Evolutionary conservation across 2,888 invertebrate species (phyloP).

Genomic region (Periphyllus acericola): DNA sequence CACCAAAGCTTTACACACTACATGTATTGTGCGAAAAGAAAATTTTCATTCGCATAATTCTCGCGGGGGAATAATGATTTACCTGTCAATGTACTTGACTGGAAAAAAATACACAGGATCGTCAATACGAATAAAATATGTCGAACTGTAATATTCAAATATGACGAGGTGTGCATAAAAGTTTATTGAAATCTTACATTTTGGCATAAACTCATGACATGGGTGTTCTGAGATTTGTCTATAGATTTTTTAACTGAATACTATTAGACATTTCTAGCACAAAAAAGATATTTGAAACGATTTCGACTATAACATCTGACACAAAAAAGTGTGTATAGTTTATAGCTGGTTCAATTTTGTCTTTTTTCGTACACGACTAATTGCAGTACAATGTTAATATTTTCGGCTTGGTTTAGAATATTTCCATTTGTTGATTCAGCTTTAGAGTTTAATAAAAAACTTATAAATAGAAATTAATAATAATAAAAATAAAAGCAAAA

Average conservation of each 20-base stretch:
- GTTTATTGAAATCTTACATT: conserved; percentile 49
- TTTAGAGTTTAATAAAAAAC: no score
- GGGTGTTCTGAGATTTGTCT: conserved; percentile 32
- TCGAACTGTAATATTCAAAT: conserved; percentile 49
- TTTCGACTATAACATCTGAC: not conserved
- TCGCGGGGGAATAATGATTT: conserved; percentile 44
- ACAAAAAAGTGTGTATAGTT: no score
- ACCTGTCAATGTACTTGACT: conserved; percentile 32
- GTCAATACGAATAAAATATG: conserved; percentile 43
- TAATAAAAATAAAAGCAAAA: no score
- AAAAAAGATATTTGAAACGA: not conserved
- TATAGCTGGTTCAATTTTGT: no score
- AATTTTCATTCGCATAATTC: conserved; percentile 17
- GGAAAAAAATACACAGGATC: not conserved
- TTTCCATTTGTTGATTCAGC: no score
- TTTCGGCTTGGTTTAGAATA: no score
- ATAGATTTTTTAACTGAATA: conserved; percentile 13
- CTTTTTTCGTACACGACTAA: no score
- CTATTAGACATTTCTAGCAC: not conserved
- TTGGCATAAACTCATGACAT: conserved; percentile 31
- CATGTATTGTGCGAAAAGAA: not conserved
- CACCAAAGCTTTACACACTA: not conserved
- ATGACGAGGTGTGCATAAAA: conserved; percentile 11
- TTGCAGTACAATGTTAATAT: no score
- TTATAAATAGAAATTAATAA: no score